Conservation (phyloP, 2,888 invertebrate species). For the Macrophya annulata region DNA sequence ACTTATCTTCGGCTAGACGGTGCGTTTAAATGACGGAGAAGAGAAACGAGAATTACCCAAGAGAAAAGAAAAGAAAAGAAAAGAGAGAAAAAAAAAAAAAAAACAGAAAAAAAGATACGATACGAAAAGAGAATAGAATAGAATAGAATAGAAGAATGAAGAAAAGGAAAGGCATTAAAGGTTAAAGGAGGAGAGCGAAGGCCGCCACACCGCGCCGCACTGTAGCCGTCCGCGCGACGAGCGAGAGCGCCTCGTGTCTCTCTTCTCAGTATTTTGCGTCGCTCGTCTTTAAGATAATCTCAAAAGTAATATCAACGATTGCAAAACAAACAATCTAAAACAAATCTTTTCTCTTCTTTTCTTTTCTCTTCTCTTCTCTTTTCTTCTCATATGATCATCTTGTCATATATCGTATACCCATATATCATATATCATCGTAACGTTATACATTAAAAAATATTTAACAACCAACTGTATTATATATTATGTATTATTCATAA, state of each 20-base stretch:
- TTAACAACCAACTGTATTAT: neutral
- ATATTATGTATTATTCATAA: neutral
- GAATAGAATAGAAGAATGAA: neutral
- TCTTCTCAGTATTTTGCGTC: slow-evolving; percentile 4
- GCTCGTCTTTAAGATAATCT: neutral
- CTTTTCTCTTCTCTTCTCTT: no score
- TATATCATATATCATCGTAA: neutral
- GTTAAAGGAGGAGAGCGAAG: neutral
- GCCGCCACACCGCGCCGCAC: neutral
- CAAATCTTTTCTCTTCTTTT: neutral
- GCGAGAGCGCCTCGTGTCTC: neutral
- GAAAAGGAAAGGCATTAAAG: neutral
- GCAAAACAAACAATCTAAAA: neutral
- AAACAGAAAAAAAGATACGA: no score
- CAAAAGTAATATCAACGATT: neutral
- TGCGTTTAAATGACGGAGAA: slow-evolving; percentile 5
- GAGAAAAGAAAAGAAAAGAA: neutral
- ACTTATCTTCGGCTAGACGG: slow-evolving; percentile 25
- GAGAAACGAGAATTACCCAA: neutral
- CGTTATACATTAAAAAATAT: neutral
- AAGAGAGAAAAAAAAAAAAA: neutral
- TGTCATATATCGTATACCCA: no score
- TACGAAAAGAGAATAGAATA: neutral
- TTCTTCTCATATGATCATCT: no score
- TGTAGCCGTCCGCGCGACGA: neutral